Conservation (phyloP, 2,888 invertebrate species). For the Cephus sareptanus region DNA sequence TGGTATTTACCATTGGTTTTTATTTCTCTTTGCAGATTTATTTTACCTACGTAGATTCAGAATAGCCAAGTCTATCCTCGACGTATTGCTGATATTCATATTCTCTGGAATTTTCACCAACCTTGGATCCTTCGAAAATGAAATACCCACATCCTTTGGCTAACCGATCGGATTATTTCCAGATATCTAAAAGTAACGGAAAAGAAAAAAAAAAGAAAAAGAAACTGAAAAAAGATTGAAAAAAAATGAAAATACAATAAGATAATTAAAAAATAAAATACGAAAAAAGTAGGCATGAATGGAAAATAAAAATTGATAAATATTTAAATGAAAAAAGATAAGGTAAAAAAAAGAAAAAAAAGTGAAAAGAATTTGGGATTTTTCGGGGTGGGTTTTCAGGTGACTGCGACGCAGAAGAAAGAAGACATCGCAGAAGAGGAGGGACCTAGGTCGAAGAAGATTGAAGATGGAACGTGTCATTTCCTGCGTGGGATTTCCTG, state of each 20-base stretch:
- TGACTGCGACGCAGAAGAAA: conserved; percentile 11
- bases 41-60: neutral
- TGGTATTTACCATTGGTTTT: conserved; percentile 16
- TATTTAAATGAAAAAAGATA: conserved; percentile 1
- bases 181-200: neutral
- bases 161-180: neutral
- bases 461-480: conserved; percentile 12
- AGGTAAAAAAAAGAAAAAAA: conserved; percentile 5
- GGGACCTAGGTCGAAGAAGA: conserved; percentile 13
- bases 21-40: conserved; percentile 25
- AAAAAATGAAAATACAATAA: conserved; percentile 6
- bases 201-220: conserved; percentile 18
- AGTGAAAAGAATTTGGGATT: conserved; percentile 12
- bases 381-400: conserved; percentile 14
- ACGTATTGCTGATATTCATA: neutral
- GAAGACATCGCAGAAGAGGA: conserved; percentile 14
- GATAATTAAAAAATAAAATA: conserved; percentile 6
- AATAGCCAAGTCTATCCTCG: neutral
- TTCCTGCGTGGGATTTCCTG: neutral
- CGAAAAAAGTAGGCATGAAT: conserved; percentile 2
- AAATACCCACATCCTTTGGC: neutral
- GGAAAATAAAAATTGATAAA: conserved; percentile 7
- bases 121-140: neutral
- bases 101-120: neutral
- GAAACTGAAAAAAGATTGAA: conserved; percentile 4